These are phyloP conservation scores for Yponomeuta cagnagella DNA, from an alignment of 2,888 invertebrate species.

Conservation along the genomic window DNA sequence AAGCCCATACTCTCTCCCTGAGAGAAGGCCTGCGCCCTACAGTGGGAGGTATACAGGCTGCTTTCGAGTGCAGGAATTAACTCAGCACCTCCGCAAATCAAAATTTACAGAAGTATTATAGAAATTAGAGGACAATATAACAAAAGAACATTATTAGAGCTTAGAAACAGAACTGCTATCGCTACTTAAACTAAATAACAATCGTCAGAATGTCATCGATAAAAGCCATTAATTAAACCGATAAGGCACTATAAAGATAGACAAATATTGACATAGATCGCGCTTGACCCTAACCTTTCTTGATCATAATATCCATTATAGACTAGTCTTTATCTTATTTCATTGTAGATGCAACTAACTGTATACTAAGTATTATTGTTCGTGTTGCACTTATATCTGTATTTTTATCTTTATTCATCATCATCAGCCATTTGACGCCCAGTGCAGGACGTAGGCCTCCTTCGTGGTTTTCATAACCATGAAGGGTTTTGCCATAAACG, in stretches of 20 bases:
- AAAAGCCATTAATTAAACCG: slow-evolving; percentile 36
- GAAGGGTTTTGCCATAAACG: no score
- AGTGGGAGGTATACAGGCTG: no score
- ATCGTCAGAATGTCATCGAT: slow-evolving; percentile 33
- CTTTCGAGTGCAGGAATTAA: no score
- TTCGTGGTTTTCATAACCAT: no score
- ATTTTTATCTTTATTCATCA: neutral
- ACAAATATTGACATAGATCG: slow-evolving; percentile 56
- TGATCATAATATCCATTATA: slow-evolving; percentile 27
- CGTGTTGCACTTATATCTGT: neutral
- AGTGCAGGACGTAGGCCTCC: no score
- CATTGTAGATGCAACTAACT: neutral
- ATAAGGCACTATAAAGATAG: neutral
- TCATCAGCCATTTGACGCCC: no score
- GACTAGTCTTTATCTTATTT: neutral
- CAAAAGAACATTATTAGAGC: slow-evolving; percentile 21
- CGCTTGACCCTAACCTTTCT: slow-evolving; percentile 60
- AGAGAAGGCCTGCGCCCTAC: no score
- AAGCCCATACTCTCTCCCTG: no score
- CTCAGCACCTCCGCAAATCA: no score
- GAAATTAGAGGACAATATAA: neutral
- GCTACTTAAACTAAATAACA: slow-evolving; percentile 37
- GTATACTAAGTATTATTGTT: neutral
- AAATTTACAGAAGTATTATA: no score
- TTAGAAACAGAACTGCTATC: slow-evolving; percentile 33